Conservation (phyloP, 2,888 invertebrate species). For the Poecilobothrus nobilitatus region DNA sequence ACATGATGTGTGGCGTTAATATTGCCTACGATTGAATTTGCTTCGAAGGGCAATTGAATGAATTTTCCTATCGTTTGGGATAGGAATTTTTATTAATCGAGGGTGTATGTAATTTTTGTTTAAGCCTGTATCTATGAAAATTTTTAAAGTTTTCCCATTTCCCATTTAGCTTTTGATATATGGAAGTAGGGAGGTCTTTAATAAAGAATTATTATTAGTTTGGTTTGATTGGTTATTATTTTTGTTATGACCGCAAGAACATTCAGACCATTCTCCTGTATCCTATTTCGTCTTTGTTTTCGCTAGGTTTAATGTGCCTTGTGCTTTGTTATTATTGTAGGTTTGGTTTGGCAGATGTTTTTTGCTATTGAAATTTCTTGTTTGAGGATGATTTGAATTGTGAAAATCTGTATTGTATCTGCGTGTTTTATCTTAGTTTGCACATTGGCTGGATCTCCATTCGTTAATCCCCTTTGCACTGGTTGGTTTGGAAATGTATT, state of each 20-base stretch:
- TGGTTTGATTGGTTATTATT: slow-evolving; percentile 16
- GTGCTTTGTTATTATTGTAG: too few relatives aligned
- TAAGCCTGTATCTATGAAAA: background rate
- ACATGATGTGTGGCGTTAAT: slow-evolving; percentile 1
- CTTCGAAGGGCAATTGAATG: too few relatives aligned
- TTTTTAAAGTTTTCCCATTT: slow-evolving; percentile 8
- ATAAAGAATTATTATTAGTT: background rate
- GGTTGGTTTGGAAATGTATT: too few relatives aligned
- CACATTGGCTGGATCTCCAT: too few relatives aligned
- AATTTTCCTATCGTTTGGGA: background rate
- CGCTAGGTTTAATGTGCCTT: too few relatives aligned
- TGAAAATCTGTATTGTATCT: too few relatives aligned
- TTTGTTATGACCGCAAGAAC: too few relatives aligned
- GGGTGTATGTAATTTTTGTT: slow-evolving; percentile 8
- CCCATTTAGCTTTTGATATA: slow-evolving; percentile 12
- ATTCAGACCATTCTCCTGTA: background rate
- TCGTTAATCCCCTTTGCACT: too few relatives aligned
- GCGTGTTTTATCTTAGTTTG: background rate
- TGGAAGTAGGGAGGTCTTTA: slow-evolving; percentile 12
- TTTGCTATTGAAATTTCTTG: too few relatives aligned
- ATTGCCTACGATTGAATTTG: background rate
- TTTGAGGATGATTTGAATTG: too few relatives aligned
- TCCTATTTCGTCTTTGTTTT: background rate
- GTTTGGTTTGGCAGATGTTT: background rate
- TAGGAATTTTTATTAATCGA: background rate